These are phyloP conservation scores for Gobiocypris rarus DNA, from an alignment of 2,113 vertebrate species.

Conservation along the genomic window DNA sequence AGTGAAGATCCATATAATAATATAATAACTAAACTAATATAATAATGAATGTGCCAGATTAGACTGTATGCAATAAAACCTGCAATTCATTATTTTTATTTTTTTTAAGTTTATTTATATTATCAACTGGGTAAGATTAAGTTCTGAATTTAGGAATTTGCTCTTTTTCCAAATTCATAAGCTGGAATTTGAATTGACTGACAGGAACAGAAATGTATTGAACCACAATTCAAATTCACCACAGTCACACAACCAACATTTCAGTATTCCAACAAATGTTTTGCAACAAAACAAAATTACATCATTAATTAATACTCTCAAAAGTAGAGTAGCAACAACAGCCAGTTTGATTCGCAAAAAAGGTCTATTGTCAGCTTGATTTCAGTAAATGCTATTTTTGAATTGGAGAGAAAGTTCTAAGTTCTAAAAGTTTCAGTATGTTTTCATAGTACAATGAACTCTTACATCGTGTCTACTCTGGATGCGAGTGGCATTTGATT, in stretches of 20 bases:
- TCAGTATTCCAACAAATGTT: not conserved
- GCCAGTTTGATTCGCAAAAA: not conserved
- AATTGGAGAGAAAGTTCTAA: no score
- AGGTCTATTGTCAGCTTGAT: not conserved
- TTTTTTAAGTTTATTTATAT: no score
- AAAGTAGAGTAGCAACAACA: not conserved
- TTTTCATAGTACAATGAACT: not conserved
- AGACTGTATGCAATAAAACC: not conserved
- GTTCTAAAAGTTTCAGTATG: no score
- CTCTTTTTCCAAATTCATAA: not conserved
- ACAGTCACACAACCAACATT: not conserved
- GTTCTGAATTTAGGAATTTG: not conserved
- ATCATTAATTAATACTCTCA: not conserved
- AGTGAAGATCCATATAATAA: not conserved
- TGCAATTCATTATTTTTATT: no score
- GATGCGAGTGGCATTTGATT: not conserved
- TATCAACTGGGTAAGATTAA: no score
- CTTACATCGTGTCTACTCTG: no score
- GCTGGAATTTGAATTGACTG: not conserved
- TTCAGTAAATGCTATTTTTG: no score
- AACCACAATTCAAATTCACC: no score
- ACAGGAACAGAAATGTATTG: not conserved
- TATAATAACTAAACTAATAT: not conserved
- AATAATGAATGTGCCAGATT: not conserved
- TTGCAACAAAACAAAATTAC: not conserved